Base-by-base conservation (phyloP, 1,140 invertebrate species). In the Aphelenchoides besseyi region DNA sequence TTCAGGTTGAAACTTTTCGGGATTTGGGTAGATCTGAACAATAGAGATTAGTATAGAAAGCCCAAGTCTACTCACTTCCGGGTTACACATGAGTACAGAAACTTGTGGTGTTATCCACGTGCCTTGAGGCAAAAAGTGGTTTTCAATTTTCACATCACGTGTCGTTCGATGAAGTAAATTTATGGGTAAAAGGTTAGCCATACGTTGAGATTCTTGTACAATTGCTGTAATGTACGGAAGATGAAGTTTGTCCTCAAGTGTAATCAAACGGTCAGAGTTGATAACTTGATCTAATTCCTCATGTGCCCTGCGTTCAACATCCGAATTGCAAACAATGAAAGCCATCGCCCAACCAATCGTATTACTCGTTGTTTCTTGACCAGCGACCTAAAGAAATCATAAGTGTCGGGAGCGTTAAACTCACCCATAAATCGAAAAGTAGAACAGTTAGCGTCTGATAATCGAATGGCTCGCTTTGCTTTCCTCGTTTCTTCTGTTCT, bases 1-100 rank as follows among this genome's bases (percentile, higher is more conserved):
- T 61, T 73, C 72, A 5, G 71, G 72, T 23, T 64, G 33, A 55
- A 73, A 73, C 52, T 66, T 18, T 23, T 69, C 48, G 1, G 72
- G 71, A 8, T 73, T 32, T 26, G 54, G 48, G 29, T 73, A 73
- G 18, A 72, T 72, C 48, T 72, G n/a, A 12, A 9, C 2, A 1
- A 61, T 23, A 48, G 41, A 48, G 12, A 48, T 12, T 48, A 23
- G n/a, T n/a, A n/a, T n/a, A n/a, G n/a, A n/a, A n/a, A n/a, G n/a
- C n/a, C n/a, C n/a, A n/a, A n/a, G n/a, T 48, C 23, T 48, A 12
- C 23, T 28, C 35, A 35, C 12, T 12, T 36, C n/a, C 18, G 26
- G 63, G 16, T 70, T 36, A 8, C 16, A 12, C 33, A 18, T 9
- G 0, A 0, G 1, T 5, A 68, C 3, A 12, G 18, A 16, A 0